These are phyloP conservation scores for Hypsibius dujardini DNA, from an alignment of 1,140 invertebrate species.

Conservation along the genomic window DNA sequence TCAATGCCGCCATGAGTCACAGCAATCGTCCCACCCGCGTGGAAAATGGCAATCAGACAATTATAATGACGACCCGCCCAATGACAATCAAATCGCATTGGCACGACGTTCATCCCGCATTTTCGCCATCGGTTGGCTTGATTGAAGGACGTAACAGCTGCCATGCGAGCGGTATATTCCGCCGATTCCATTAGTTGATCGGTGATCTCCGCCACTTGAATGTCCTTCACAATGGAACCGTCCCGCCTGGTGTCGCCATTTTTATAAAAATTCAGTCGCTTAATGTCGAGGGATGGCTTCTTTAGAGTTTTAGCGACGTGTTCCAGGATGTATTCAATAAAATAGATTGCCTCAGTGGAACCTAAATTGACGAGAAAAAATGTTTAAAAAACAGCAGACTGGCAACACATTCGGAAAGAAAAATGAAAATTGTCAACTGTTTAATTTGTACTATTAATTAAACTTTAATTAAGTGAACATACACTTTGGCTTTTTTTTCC, in stretches of 20 bases:
- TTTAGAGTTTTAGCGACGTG: conserved; percentile 24
- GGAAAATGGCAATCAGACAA: conserved; percentile 42
- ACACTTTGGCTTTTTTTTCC: no score
- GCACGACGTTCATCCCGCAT: conserved; percentile 45
- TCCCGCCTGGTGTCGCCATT: conserved; percentile 23
- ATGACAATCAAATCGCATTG: conserved; percentile 39
- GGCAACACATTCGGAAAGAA: no score
- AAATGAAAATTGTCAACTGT: conserved; percentile 1
- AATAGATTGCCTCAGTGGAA: conserved; percentile 28
- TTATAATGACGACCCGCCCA: conserved; percentile 26
- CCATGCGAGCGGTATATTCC: conserved; percentile 18
- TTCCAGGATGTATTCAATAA: conserved; percentile 27
- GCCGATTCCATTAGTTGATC: conserved; percentile 24
- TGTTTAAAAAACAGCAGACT: no score
- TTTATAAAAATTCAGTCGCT: conserved; percentile 26
- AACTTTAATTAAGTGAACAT: no score
- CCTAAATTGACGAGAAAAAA: no score
- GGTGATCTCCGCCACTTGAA: conserved; percentile 23
- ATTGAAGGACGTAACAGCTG: conserved; percentile 10
- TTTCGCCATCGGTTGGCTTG: conserved; percentile 55
- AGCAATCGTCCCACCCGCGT: conserved; percentile 42
- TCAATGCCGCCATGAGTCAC: conserved; percentile 47
- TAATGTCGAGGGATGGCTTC: conserved; percentile 23
- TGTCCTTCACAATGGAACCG: conserved; percentile 22
- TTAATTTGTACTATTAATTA: no score